A percentile compares a stretch with the other conserved stretches of the same genome.
These are phyloP conservation scores for Apeira syringaria DNA, from an alignment of 2,888 invertebrate genomes.

Conservation along the genomic window DNA sequence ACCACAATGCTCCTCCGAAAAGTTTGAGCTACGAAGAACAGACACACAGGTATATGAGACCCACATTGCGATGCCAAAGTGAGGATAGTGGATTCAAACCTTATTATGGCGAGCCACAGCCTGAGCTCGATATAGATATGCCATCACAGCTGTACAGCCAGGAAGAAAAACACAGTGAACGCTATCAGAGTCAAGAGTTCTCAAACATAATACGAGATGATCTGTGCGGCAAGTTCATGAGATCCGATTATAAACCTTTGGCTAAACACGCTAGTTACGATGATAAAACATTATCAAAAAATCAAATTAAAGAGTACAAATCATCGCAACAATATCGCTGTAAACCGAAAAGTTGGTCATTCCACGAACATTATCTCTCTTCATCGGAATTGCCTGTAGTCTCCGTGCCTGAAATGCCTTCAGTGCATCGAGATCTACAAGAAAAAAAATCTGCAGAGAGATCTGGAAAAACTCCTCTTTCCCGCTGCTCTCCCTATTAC, in stretches of 20 bases:
- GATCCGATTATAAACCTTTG: constrained; percentile 83
- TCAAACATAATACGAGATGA: constrained; percentile 75
- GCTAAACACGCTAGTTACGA: constrained; percentile 87
- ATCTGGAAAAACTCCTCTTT: constrained; percentile 82
- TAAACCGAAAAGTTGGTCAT: constrained; percentile 85
- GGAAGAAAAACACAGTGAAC: constrained; percentile 85
- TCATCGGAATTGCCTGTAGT: constrained; percentile 81
- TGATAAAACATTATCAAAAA: constrained; percentile 85
- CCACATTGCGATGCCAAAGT: constrained; percentile 83
- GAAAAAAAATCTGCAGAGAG: constrained; percentile 68
- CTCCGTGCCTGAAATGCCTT: constrained; percentile 80
- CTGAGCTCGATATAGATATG: constrained; percentile 82
- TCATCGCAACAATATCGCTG: constrained; percentile 80
- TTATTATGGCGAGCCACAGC: constrained; percentile 70
- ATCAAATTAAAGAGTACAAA: constrained; percentile 86
- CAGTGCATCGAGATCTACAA: constrained; percentile 70
- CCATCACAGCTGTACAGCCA: constrained; percentile 83
- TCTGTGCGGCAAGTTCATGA: constrained; percentile 61
- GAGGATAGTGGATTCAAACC: constrained; percentile 81
- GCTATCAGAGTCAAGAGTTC: constrained; percentile 87
- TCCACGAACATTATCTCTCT: constrained; percentile 85
- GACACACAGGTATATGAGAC: constrained; percentile 70
- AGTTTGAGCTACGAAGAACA: constrained; percentile 77
- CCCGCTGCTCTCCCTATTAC: constrained; percentile 89
- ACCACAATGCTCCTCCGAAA: constrained; percentile 72